Base-by-base conservation (phyloP, 37 sponge, comb jelly and placozoan species). In the Hexactinellida sp. region DNA sequence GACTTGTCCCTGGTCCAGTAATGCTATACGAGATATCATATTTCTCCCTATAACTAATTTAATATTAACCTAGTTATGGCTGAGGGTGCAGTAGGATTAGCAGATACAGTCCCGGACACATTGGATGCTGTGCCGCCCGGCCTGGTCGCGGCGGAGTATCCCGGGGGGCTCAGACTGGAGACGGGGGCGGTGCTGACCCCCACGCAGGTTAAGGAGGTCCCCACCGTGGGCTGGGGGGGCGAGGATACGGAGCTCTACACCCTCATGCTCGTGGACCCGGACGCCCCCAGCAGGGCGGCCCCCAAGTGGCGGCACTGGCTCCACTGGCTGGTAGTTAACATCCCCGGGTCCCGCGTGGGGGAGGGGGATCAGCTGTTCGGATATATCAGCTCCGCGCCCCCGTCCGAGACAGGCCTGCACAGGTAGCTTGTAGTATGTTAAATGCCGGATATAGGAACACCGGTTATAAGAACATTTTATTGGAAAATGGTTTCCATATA, bases 301-400 rank as follows among this genome's bases (percentile, higher is more conserved):
- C 91, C 91, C 30, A 91, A 89, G 84, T 92, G 36, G 54, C 36
- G 91, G 36, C 93, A 95, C 52, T 91, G 91, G 93, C 86, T 87
- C 16, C 95, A 95, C 88, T 95, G 95, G 95, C 47, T 92, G 38
- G 93, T 92, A n/a, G 85, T 87, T 7, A 92, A 95, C 83, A 92
- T 95, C 54, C 91, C 90, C 16, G 92, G 92, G 16, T 38, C 32
- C 51, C 88, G 88, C 13, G 55, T 94, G 13, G 76, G 87, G 16
- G 84, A 88, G 47, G 95, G 95, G 36, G 86, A 91, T 10, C 87
- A 47, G 38, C 83, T 85, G 38, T 87, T 86, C 0, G 90, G 36
- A 0, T 95, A 95, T 83, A 54, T 92, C 30, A 92, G 93, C 10
- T 32, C 95, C 34, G 95, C 93, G 19, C 93, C 95, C 21, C 95